Conservation (phyloP, 2,797 vertebrate genomes). For the Pseudochirops cupreus region DNA sequence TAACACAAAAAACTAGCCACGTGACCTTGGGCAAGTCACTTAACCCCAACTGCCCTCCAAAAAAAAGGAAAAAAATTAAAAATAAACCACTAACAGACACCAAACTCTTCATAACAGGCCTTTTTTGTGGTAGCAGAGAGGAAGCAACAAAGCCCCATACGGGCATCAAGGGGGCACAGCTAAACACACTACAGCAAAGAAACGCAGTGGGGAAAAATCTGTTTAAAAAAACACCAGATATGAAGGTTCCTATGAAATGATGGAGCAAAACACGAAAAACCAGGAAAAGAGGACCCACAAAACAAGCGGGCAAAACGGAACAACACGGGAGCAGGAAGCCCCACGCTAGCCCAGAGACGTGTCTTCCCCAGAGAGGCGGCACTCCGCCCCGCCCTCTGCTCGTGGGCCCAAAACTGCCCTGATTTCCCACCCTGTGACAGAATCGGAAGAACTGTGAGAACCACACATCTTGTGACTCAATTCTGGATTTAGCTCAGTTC, state of each 20-base stretch:
- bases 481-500: no score
- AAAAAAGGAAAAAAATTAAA: background rate
- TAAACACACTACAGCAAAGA: background rate
- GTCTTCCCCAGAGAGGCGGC: no score
- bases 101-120: background rate
- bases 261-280: background rate
- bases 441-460: no score
- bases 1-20: no score
- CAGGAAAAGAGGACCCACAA: background rate
- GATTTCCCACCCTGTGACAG: no score
- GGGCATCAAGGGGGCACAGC: background rate
- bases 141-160: background rate
- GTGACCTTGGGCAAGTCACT: no score
- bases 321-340: background rate
- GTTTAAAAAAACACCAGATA: background rate
- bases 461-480: no score
- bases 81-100: background rate
- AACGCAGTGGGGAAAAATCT: background rate
- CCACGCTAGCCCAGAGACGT: accelerated
- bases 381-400: no score
- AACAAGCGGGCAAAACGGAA: background rate
- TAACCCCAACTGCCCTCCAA: no score
- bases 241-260: background rate
- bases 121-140: background rate
- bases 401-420: no score